phyloP scores from a whole-genome alignment of 1,140 invertebrate genomes.

The Zaprionus inermis region DNA sequence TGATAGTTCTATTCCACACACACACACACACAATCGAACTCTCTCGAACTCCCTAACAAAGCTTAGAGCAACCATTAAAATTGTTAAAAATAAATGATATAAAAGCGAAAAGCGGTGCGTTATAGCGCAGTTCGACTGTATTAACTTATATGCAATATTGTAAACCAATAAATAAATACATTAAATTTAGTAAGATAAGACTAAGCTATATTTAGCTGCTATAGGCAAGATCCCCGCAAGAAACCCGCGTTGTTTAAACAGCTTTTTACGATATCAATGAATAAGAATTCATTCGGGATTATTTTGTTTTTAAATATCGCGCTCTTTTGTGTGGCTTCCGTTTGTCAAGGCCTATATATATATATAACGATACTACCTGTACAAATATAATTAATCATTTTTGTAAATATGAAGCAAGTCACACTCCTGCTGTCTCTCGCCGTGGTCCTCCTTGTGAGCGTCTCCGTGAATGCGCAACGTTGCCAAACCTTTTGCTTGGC shows the following conservation, averaged over 20 bases:
- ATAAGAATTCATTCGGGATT: background rate
- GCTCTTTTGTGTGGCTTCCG: background rate
- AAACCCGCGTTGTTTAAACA: background rate
- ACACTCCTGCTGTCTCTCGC: background rate
- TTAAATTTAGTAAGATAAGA: background rate
- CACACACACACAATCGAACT: constrained; percentile 1
- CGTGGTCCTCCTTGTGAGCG: constrained; percentile 3
- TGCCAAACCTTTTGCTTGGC: background rate
- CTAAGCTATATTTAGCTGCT: background rate
- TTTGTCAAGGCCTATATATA: background rate
- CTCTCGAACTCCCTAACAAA: background rate
- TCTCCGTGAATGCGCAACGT: constrained; percentile 7
- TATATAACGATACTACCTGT: background rate
- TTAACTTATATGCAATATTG: constrained; percentile 6
- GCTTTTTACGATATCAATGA: background rate
- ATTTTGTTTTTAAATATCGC: background rate
- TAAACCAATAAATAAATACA: background rate
- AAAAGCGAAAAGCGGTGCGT: background rate
- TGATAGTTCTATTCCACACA: constrained; percentile 10
- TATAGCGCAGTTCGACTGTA: background rate
- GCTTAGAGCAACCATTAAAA: background rate
- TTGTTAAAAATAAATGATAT: background rate
- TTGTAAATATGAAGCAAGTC: constrained; percentile 7
- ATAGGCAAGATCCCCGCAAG: background rate
- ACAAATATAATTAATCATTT: background rate